Evolutionary conservation across 2,888 invertebrate genomes (phyloP), one percentile per base, ranked within the genome.

Genomic region (Pterostichus madidus): DNA sequence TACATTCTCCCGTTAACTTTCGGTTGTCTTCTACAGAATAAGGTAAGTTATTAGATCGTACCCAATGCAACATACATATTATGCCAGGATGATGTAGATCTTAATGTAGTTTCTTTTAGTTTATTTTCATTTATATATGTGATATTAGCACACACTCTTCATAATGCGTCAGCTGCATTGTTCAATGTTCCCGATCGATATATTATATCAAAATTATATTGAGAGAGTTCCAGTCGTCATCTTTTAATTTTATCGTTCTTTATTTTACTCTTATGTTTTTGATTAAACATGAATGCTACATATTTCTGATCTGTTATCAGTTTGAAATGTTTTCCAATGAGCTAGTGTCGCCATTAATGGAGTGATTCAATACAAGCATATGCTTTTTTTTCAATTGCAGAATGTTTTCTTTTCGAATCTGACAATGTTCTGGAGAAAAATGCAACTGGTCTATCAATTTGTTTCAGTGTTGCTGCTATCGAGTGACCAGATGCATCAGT

Each of bases 301-400:
- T 77, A 76, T 80, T 80, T 73, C 68, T 78, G 80, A 53, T 85
- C 84, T 31, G 84, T 85, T 2, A 84, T 79, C 52, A 85, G 68
- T 44, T 78, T 10, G 49, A 85, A 85, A 61, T 83, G 61, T 64
- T 83, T 46, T 10, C 84, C 85, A n/a, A 85, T 73, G 8, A 85
- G 71, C 75, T 78, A 85, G n/a, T 85, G 84, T 46, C 82, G 31
- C 85, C 83, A 84, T 80, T 86, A 85, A 7, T 76, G 77, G 8
- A 85, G 32, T 31, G 84, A 24, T 79, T 85, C 85, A 17, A 85
- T 85, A n/a, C n/a, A n/a, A 35, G 84, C 86, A 35, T 53, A 32
- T 6, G 85, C 85, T 79, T 85, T 84, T 53, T 86, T 85, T 76
- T 85, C 85, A 24, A 85, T 83, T 8, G 84, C 15, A 15, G 85